phyloP scores from a whole-genome alignment of 2,113 vertebrate genomes.

The Nanorana parkeri region DNA sequence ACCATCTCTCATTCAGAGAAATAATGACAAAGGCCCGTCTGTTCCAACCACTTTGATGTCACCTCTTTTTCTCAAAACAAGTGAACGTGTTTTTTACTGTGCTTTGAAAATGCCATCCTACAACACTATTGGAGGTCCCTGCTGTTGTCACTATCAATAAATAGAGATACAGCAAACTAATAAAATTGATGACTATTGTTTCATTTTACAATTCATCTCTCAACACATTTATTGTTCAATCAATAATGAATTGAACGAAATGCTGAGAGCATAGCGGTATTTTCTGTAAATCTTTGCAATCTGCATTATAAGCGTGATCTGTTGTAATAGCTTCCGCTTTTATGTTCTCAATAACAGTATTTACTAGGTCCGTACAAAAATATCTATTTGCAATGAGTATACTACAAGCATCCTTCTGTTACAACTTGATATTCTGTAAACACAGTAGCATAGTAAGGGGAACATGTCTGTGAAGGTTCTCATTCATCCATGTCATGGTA shows the following conservation, averaged over 20 bases:
- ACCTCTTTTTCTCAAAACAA: constrained; percentile 23
- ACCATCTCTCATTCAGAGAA: constrained; percentile 6
- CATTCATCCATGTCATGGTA: too few relatives aligned
- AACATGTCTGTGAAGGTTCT: too few relatives aligned
- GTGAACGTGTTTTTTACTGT: constrained; percentile 4
- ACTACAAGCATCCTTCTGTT: not conserved
- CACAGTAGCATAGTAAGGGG: too few relatives aligned
- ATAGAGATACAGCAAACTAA: not conserved
- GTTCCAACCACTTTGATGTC: constrained; percentile 3
- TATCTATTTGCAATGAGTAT: not conserved
- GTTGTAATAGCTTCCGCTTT: not conserved
- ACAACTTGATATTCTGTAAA: not conserved
- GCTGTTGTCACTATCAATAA: constrained; percentile 30
- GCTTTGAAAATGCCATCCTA: not conserved
- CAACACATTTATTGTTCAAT: constrained; percentile 16
- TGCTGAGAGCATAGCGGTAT: not conserved
- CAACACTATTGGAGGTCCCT: not conserved
- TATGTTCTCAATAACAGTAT: not conserved
- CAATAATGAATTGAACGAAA: not conserved
- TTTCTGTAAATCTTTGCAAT: not conserved
- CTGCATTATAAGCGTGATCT: not conserved
- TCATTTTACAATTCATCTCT: not conserved
- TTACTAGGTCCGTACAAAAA: not conserved
- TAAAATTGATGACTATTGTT: not conserved
- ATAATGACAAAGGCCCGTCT: constrained; percentile 1